A percentile compares a stretch with the other conserved stretches of the same genome.
Evolutionary conservation across 2,888 invertebrate species (phyloP).

Genomic region (Drosophila leonis): DNA sequence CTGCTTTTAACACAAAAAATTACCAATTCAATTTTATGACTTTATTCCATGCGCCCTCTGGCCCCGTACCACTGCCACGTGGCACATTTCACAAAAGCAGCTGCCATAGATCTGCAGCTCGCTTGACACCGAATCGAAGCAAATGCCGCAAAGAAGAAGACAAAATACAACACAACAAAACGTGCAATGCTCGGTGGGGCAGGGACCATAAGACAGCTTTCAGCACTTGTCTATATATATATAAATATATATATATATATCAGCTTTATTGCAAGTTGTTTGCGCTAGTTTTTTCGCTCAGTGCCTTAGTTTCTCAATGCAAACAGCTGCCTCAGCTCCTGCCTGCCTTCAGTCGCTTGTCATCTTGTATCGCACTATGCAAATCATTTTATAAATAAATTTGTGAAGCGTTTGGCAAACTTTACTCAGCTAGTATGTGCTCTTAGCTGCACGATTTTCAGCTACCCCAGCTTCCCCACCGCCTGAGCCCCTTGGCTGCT

Average conservation of each 20-base stretch:
- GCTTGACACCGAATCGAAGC: conserved; percentile 55
- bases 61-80: conserved; percentile 49
- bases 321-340: conserved; percentile 43
- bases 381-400: conserved; percentile 79
- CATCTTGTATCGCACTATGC: conserved; percentile 67
- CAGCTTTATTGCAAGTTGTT: conserved; percentile 44
- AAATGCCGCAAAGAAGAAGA: conserved; percentile 29
- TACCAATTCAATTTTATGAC: conserved; percentile 84
- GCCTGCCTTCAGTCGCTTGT: conserved; percentile 21
- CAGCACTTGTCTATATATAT: conserved; percentile 14
- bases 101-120: conserved; percentile 53
- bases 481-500: conserved; percentile 19
- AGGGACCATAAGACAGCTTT: conserved; percentile 19
- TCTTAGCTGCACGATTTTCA: conserved; percentile 7
- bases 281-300: conserved; percentile 21
- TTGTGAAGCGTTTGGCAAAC: conserved; percentile 59
- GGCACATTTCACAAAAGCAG: conserved; percentile 59
- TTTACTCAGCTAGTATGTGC: conserved; percentile 21
- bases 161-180: conserved; percentile 14
- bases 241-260: conserved; percentile 20
- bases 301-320: conserved; percentile 56
- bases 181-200: neutral
- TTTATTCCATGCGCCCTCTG: conserved; percentile 56
- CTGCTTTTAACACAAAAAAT: conserved; percentile 82
- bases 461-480: neutral